Evolutionary conservation across 2,888 invertebrate species (phyloP).

Genomic region (Lithophane ornitopus): DNA sequence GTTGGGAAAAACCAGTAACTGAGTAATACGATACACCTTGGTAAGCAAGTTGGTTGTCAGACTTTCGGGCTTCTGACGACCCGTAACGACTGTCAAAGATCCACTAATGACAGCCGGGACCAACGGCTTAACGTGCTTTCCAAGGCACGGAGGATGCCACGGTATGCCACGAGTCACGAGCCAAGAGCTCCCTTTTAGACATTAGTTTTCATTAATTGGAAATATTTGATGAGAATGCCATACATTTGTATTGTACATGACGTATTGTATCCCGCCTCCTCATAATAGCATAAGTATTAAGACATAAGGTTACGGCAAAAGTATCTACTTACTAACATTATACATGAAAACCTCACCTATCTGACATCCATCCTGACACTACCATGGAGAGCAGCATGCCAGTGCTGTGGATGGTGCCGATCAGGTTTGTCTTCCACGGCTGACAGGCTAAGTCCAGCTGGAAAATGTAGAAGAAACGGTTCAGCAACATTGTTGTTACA

Average conservation of each 20-base stretch:
- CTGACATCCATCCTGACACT: conserved; percentile 79
- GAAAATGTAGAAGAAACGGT: conserved; percentile 37
- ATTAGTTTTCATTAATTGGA: too few relatives aligned
- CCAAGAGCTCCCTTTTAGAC: too few relatives aligned
- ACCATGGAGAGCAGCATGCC: conserved; percentile 82
- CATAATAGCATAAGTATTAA: neutral
- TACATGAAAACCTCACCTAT: conserved; percentile 72
- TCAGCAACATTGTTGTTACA: neutral
- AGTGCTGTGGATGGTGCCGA: conserved; percentile 82
- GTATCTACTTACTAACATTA: neutral
- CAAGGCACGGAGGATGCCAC: too few relatives aligned
- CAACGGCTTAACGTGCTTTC: too few relatives aligned
- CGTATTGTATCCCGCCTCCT: too few relatives aligned
- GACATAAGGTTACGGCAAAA: neutral
- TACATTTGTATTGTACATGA: neutral
- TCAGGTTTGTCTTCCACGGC: conserved; percentile 80
- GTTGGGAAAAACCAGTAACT: too few relatives aligned
- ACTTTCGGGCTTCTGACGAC: too few relatives aligned
- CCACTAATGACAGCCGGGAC: too few relatives aligned
- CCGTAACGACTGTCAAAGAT: too few relatives aligned
- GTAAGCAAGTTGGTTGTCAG: too few relatives aligned
- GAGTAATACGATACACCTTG: too few relatives aligned
- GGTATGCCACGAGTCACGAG: too few relatives aligned
- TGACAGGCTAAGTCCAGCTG: conserved; percentile 83
- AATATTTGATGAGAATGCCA: neutral